Evolutionary conservation across 2,888 invertebrate genomes (phyloP), one percentile per base, ranked within the genome.

Genomic region (Spicauda simplicius): DNA sequence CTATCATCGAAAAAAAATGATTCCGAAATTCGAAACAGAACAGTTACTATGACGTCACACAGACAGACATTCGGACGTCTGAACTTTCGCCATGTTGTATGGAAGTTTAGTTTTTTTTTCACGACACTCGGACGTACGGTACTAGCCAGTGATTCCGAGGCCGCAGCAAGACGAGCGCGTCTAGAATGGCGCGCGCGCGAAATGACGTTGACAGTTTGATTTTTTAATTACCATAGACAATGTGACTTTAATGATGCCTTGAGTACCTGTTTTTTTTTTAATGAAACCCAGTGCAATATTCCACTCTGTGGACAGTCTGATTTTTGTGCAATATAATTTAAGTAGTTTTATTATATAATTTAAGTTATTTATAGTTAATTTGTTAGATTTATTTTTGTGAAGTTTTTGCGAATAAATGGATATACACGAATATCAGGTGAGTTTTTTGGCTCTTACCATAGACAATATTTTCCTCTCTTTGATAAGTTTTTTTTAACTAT

Each of bases 341-440:
- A 73, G 72, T 63, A 69, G 41, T 71, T 63, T 72, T 73, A 70
- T 69, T 73, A 76, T 74, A 72, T 55, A 10, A 1, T 33, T 66
- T 37, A 25, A 14, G 45, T 16, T n/a, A 25, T 25, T 25, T n/a
- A n/a, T n/a, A n/a, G n/a, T n/a, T n/a, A n/a, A n/a, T n/a, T n/a
- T 25, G 41, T 8, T 16, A 53, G 37, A 33, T 48, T 52, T 53
- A 37, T 6, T 45, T 45, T 4, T 74, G 72, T 76, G 74, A 73
- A 69, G 72, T 73, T 71, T 12, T 71, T 74, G 70, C 70, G 69
- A 8, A 73, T 73, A 78, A 77, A 78, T 93, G 92, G 92, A 93
- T 87, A 83, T 91, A 70, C 88, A 84, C 63, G 92, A 93, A 73
- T 93, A 92, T 75, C 92, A 92, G 90, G 92, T 93, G 76, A 87